Conservation (phyloP, 2,797 vertebrate species). For the Paedocypris micromegethes region DNA sequence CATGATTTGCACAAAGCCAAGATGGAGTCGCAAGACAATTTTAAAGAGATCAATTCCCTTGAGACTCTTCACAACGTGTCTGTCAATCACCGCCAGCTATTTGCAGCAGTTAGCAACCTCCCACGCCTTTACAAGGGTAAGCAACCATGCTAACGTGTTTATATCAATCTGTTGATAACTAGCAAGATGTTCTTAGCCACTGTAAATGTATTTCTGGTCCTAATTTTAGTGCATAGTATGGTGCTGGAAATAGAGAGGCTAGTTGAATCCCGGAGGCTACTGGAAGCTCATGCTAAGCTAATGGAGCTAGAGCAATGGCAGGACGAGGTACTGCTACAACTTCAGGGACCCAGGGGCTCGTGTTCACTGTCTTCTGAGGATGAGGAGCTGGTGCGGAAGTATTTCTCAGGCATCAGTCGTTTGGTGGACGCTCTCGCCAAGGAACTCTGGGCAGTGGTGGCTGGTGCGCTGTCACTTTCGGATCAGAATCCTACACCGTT, state of each 20-base stretch:
- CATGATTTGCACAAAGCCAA: constrained; percentile 66
- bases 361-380: constrained; percentile 52
- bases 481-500: constrained; percentile 82
- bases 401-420: constrained; percentile 78
- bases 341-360: constrained; percentile 53
- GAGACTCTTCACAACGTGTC: constrained; percentile 70
- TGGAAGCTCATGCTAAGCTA: constrained; percentile 84
- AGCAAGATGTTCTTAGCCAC: neutral
- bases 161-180: neutral
- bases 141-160: neutral
- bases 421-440: constrained; percentile 80
- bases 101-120: constrained; percentile 80
- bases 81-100: constrained; percentile 75
- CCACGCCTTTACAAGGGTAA: constrained; percentile 85
- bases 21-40: constrained; percentile 62
- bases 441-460: constrained; percentile 82
- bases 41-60: constrained; percentile 61
- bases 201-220: neutral
- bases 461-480: constrained; percentile 73
- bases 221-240: constrained; percentile 67
- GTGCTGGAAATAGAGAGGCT: constrained; percentile 74
- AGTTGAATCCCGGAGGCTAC: constrained; percentile 73
- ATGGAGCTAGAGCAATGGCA: constrained; percentile 84
- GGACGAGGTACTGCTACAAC: constrained; percentile 79
- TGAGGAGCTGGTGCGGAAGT: constrained; percentile 67